These are phyloP conservation scores for Heterodera filipjevi DNA, from an alignment of 2,888 invertebrate species.

Conservation along the genomic window DNA sequence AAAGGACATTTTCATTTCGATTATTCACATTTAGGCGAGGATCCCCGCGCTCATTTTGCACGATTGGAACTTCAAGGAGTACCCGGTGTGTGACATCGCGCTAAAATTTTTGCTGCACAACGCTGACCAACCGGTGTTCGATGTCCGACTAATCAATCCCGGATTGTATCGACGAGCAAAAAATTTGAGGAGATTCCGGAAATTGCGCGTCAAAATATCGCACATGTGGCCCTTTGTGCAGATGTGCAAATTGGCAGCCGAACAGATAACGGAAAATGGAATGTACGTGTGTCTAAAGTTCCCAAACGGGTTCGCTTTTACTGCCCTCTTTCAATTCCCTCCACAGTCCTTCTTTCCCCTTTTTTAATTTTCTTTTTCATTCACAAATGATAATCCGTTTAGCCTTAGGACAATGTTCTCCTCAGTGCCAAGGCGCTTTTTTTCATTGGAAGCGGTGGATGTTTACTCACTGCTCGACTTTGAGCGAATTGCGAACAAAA, in stretches of 20 bases:
- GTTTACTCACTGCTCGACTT: constrained; percentile 60
- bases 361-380: neutral
- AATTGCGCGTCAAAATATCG: constrained; percentile 74
- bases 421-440: constrained; percentile 52
- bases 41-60: constrained; percentile 71
- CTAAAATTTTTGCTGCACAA: constrained; percentile 78
- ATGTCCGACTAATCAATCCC: constrained; percentile 74
- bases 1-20: neutral
- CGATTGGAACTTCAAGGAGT: constrained; percentile 71
- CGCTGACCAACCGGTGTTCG: constrained; percentile 78
- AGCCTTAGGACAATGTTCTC: constrained; percentile 57
- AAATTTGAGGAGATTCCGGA: constrained; percentile 72
- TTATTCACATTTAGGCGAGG: neutral
- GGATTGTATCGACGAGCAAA: constrained; percentile 74
- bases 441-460: constrained; percentile 48
- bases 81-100: constrained; percentile 82
- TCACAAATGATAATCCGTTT: constrained; percentile 27
- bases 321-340: no score
- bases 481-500: constrained; percentile 52
- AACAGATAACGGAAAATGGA: constrained; percentile 23
- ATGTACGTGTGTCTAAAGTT: constrained; percentile 21
- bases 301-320: no score
- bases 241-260: constrained; percentile 34
- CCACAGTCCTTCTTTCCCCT: no score
- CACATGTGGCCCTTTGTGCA: constrained; percentile 71